Evolutionary conservation across 2,888 invertebrate species (phyloP), one percentile per base, ranked within the genome.

Genomic region (Melangyna quadrimaculata): DNA sequence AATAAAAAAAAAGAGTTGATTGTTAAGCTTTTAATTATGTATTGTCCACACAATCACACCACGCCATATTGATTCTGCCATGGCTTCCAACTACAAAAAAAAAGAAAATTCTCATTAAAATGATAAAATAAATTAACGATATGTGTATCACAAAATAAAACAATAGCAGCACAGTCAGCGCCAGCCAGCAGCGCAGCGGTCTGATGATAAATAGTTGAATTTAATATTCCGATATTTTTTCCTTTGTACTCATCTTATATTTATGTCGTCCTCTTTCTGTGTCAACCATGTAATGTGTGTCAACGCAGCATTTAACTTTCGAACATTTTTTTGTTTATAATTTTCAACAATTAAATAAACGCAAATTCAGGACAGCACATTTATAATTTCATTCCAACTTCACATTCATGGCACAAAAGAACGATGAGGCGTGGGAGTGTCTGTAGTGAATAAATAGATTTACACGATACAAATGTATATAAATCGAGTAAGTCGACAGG

Each of bases 301-400:
- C 72, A 72, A 55, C 71, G 17, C 32, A 61, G 29, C 40, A 22
- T 43, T 53, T 63, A 37, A 63, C 40, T 63, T 73, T n/a, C 7
- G 12, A 35, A 32, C 32, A 27, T 12, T 35, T 43, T 32, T 43
- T 61, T 3, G 53, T 69, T 14, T 32, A 10, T 63, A 53, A 35
- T 51, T 53, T 65, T 51, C 12, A 48, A 77, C 63, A 77, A 71
- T 77, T 77, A 71, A 24, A 70, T 40, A 69, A 51, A 63, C 45
- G 65, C 57, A 35, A 51, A 65, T 57, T 29, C 32, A 63, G 61
- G 22, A 65, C 63, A 63, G 61, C n/a, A 65, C 63, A 65, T 55
- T 27, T 65, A 57, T 17, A 67, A 73, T 78, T 78, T 69, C 22
- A 19, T 45, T 72, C 32, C 61, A 72, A 82, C 78, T 82, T 12